Conservation (phyloP, 1,140 invertebrate genomes). For the Platyura marginata region DNA sequence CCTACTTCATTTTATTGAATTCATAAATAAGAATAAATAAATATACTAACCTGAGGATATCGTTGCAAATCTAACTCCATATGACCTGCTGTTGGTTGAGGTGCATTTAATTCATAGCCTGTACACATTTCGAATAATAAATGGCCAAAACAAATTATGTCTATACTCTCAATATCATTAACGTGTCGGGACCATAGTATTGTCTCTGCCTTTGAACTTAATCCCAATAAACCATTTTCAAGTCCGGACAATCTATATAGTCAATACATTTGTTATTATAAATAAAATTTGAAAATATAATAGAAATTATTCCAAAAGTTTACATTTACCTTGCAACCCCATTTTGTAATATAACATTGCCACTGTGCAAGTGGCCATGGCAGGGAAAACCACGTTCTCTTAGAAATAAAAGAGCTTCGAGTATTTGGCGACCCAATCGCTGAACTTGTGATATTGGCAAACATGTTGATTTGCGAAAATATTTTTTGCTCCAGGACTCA, state of each 20-base stretch:
- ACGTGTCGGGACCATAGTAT: conserved; percentile 29
- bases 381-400: conserved; percentile 73
- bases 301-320: neutral
- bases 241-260: conserved; percentile 50
- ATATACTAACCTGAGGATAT: conserved; percentile 45
- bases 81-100: conserved; percentile 49
- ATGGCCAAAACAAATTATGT: conserved; percentile 63
- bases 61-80: conserved; percentile 48
- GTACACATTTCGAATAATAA: conserved; percentile 82
- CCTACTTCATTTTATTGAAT: neutral
- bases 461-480: conserved; percentile 41
- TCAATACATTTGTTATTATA: conserved; percentile 7
- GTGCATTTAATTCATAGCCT: conserved; percentile 56
- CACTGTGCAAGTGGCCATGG: conserved; percentile 71
- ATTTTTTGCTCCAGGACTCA: conserved; percentile 52
- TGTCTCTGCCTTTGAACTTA: conserved; percentile 42
- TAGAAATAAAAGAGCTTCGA: conserved; percentile 73
- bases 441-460: conserved; percentile 61
- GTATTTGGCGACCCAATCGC: conserved; percentile 66
- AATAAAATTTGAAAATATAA: neutral
- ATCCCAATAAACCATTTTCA: conserved; percentile 68
- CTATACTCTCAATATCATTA: conserved; percentile 36
- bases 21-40: too few species aligned
- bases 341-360: conserved; percentile 80
- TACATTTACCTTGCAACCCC: conserved; percentile 48